Conservation (phyloP, 2,797 vertebrate genomes). For the Megalops cyprinoides region DNA sequence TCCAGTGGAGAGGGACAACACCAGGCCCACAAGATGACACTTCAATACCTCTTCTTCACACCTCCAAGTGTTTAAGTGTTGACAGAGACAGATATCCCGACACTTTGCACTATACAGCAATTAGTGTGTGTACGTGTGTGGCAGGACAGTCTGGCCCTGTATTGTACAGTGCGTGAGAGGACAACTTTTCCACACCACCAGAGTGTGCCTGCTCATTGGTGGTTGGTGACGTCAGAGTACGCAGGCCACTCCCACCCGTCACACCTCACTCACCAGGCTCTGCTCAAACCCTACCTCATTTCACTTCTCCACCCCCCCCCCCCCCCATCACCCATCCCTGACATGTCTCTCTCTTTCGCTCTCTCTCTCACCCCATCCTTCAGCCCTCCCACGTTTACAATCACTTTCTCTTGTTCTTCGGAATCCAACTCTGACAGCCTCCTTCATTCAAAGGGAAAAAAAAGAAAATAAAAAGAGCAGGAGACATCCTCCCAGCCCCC, state of each 20-base stretch:
- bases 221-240: background rate
- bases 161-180: background rate
- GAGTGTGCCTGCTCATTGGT: too few species aligned
- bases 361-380: background rate
- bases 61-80: background rate
- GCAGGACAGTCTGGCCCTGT: background rate
- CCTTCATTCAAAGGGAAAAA: background rate
- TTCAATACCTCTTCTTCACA: background rate
- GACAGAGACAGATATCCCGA: too few species aligned
- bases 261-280: conserved; percentile 2
- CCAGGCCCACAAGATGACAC: background rate
- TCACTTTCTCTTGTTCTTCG: background rate
- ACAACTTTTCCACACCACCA: background rate
- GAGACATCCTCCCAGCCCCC: background rate
- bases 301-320: background rate
- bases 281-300: background rate
- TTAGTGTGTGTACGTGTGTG: background rate
- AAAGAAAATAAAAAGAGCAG: background rate
- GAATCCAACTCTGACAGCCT: background rate
- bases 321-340: background rate
- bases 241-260: background rate
- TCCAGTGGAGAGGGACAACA: background rate
- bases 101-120: background rate
- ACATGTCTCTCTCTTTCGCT: background rate
- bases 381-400: background rate